Conservation (phyloP, 2,797 vertebrate species). For the Tenualosa ilisha region DNA sequence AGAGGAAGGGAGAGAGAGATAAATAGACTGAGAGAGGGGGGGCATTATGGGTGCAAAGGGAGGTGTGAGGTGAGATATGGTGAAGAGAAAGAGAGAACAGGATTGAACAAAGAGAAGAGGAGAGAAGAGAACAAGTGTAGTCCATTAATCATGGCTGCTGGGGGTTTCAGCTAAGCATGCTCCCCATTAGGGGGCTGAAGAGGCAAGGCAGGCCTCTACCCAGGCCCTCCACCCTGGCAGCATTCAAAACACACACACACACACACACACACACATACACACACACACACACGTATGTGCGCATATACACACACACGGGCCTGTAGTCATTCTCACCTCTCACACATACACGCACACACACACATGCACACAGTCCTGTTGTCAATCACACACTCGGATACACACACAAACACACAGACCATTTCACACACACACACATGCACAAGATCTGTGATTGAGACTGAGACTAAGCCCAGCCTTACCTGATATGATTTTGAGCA, state of each 20-base stretch:
- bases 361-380: too few species aligned
- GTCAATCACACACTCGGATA: too few species aligned
- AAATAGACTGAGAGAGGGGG: background rate
- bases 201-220: background rate
- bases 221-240: background rate
- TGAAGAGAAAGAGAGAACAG: background rate
- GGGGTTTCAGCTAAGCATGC: background rate
- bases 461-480: too few species aligned
- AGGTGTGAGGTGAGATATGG: background rate
- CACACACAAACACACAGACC: too few species aligned
- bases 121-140: background rate
- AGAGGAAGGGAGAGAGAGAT: background rate
- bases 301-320: background rate
- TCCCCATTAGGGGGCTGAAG: background rate
- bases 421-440: too few species aligned
- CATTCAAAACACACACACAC: background rate
- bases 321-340: too few species aligned
- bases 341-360: background rate
- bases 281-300: background rate
- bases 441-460: too few species aligned
- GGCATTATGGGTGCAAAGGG: constrained; percentile 21
- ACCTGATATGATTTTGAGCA: too few species aligned
- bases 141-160: background rate
- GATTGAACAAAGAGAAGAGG: background rate
- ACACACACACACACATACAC: background rate